phyloP scores from a whole-genome alignment of 2,113 vertebrate species.

The Callipepla squamata region DNA sequence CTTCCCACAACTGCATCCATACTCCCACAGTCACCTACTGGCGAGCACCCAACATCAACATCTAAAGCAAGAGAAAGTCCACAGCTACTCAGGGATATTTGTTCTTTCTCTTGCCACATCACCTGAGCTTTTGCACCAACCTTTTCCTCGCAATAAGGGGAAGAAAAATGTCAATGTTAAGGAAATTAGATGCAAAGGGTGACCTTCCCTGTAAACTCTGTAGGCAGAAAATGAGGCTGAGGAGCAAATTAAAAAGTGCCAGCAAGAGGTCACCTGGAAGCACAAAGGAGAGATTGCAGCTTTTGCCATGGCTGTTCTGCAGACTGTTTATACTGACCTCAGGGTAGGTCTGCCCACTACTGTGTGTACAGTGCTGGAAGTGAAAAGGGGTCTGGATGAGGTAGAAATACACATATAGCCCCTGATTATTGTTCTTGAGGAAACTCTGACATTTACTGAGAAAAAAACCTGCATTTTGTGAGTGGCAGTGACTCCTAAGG shows the following conservation, averaged over 20 bases:
- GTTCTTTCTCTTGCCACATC: background rate
- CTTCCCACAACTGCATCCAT: background rate
- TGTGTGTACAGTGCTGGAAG: background rate
- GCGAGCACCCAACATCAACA: background rate
- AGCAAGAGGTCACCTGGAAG: conserved; percentile 10
- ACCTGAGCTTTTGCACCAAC: background rate
- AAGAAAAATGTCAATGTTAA: conserved; percentile 21
- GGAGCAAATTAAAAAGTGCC: conserved; percentile 30
- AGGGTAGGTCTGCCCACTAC: background rate
- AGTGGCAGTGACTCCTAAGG: background rate
- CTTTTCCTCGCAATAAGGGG: background rate
- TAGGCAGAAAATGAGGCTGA: conserved; percentile 37
- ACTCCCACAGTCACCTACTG: background rate
- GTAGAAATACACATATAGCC: background rate
- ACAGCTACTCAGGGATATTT: background rate
- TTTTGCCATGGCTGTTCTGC: background rate
- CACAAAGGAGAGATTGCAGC: conserved; percentile 1
- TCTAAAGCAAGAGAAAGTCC: background rate
- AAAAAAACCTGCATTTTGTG: background rate
- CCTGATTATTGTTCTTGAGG: background rate
- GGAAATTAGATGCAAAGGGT: conserved; percentile 29
- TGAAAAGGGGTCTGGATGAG: background rate
- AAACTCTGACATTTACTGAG: background rate
- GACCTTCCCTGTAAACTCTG: conserved; percentile 43
- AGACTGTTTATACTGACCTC: background rate